phyloP scores from a whole-genome alignment of 2,888 invertebrate genomes.

The Eristalinus sepulchralis region DNA sequence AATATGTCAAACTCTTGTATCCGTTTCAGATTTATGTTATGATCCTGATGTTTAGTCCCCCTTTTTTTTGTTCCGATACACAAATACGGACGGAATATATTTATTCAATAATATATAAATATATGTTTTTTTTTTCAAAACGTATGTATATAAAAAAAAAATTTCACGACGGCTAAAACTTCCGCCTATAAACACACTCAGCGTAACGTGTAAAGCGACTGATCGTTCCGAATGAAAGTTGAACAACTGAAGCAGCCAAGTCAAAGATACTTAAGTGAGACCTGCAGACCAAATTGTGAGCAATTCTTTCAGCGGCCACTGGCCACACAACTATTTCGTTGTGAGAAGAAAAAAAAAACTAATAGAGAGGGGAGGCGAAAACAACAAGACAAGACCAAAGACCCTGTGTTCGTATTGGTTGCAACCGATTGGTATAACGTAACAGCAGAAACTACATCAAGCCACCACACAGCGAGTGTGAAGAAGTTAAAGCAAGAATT shows the following conservation, averaged over 20 bases:
- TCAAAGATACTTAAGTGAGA: conserved; percentile 53
- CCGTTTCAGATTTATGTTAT: not conserved
- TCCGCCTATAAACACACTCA: conserved; percentile 25
- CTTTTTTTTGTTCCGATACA: too few relatives aligned
- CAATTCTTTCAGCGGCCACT: conserved; percentile 49
- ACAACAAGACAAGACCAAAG: conserved; percentile 35
- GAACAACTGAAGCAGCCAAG: conserved; percentile 56
- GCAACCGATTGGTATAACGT: not conserved
- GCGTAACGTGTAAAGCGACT: conserved; percentile 41
- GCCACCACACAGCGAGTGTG: not conserved
- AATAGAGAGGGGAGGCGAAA: conserved; percentile 34
- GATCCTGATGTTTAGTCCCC: not conserved
- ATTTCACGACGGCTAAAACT: conserved; percentile 11
- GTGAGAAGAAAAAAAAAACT: conserved; percentile 28
- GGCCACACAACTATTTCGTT: conserved; percentile 43
- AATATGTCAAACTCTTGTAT: not conserved
- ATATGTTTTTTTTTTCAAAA: not conserved
- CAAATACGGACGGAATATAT: too few relatives aligned
- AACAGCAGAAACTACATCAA: conserved; percentile 7
- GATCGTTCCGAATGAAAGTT: conserved; percentile 56
- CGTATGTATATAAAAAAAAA: not conserved
- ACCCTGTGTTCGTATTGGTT: not conserved
- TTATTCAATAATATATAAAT: too few relatives aligned
- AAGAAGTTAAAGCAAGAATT: conserved; percentile 13
- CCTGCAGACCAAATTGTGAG: conserved; percentile 57